Percentiles rank a stretch among this genome's conserved stretches.
Conservation (phyloP, 92 coral and sea anemone genomes). For the Parazoanthus swiftii region DNA sequence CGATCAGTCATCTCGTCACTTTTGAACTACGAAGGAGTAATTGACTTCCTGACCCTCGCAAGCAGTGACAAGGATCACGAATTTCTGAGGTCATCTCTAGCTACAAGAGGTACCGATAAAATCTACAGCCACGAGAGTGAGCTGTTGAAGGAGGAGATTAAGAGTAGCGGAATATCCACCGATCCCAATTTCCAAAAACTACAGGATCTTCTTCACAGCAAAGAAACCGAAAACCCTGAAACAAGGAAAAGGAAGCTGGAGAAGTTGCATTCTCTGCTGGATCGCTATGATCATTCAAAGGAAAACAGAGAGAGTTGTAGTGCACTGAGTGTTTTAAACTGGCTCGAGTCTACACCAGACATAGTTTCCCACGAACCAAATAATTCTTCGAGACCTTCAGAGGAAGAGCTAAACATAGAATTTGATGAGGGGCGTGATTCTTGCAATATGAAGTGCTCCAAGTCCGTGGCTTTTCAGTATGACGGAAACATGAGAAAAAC, state of each 20-base stretch:
- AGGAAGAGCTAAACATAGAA: background rate
- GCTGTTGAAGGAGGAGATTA: background rate
- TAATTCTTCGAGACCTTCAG: background rate
- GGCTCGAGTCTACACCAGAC: conserved; percentile 19
- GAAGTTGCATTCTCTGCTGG: background rate
- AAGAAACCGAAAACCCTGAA: background rate
- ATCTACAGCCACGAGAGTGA: background rate
- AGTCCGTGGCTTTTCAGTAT: conserved; percentile 18
- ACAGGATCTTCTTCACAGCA: conserved; percentile 8
- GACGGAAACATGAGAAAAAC: background rate
- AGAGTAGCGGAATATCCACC: background rate
- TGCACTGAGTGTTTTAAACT: background rate
- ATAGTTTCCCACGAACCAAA: background rate
- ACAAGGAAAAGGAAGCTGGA: background rate
- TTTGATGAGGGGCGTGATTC: background rate
- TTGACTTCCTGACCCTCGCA: conserved; percentile 27
- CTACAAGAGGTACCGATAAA: background rate
- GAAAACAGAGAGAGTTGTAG: background rate
- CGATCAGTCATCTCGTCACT: background rate
- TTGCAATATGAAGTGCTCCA: background rate
- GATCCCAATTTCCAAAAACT: conserved; percentile 22
- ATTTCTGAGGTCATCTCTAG: conserved; percentile 21
- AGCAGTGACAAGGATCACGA: conserved; percentile 7
- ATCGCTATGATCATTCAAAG: background rate
- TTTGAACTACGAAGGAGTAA: conserved; percentile 5